Evolutionary conservation across 2,888 invertebrate species (phyloP).

Genomic region (Ceriagrion tenellum): DNA sequence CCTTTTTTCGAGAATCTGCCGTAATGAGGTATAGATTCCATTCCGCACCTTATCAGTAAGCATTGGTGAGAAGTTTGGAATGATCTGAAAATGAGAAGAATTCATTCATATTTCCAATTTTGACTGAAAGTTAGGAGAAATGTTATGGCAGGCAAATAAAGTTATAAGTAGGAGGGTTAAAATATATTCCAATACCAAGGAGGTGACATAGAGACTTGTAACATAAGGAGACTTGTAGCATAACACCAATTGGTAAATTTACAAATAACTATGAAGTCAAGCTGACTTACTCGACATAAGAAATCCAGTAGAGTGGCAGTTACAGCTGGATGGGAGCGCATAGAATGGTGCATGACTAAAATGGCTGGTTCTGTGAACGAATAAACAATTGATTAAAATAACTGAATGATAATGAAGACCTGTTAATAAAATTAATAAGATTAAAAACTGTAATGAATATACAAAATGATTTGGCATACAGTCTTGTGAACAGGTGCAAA

Average conservation of each 20-base stretch:
- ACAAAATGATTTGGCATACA: too few species aligned
- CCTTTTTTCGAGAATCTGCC: conserved; percentile 94
- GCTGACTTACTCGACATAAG: conserved; percentile 84
- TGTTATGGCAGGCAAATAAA: background rate
- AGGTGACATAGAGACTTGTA: background rate
- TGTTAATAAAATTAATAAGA: too few species aligned
- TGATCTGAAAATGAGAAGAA: conserved; percentile 82
- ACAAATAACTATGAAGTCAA: too few species aligned
- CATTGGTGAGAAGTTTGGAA: conserved; percentile 91
- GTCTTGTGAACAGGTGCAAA: too few species aligned
- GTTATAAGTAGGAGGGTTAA: too few species aligned
- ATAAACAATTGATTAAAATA: conserved; percentile 9
- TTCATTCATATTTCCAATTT: background rate
- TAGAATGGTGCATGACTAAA: conserved; percentile 95
- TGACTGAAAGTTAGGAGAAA: background rate
- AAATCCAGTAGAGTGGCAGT: conserved; percentile 95
- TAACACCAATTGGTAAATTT: too few species aligned
- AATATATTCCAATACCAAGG: too few species aligned
- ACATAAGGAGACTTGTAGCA: background rate
- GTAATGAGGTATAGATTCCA: conserved; percentile 90
- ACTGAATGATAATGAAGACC: too few species aligned
- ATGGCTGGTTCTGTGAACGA: conserved; percentile 88
- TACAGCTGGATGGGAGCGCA: conserved; percentile 94
- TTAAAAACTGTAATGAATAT: too few species aligned
- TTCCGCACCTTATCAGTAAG: conserved; percentile 88